Evolutionary conservation across 2,113 vertebrate genomes (phyloP).

Genomic region (Platichthys stellatus): DNA sequence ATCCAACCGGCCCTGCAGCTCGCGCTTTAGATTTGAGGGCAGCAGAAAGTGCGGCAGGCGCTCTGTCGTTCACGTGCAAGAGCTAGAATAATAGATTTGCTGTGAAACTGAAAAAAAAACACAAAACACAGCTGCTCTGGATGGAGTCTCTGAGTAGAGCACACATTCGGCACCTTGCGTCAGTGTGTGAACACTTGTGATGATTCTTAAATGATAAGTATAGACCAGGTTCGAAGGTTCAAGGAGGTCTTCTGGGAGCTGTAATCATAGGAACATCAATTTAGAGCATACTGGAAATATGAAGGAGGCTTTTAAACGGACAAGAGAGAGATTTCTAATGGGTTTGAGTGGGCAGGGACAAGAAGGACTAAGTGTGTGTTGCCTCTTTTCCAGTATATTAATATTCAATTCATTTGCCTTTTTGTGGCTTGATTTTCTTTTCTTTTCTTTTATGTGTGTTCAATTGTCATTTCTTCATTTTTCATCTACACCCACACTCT

Average conservation of each 20-base stretch:
- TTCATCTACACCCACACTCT: slow-evolving; percentile 11
- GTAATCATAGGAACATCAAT: slow-evolving; percentile 25
- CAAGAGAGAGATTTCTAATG: slow-evolving; percentile 16
- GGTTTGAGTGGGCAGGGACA: slow-evolving; percentile 20
- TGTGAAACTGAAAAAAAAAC: not conserved
- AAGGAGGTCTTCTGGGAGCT: slow-evolving; percentile 23
- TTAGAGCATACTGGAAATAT: slow-evolving; percentile 21
- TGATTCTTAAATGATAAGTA: slow-evolving; percentile 5
- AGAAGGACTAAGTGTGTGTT: not conserved
- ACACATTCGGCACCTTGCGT: not conserved
- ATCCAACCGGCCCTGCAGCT: not conserved
- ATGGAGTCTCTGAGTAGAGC: not conserved
- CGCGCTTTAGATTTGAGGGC: not conserved
- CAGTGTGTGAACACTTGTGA: not conserved
- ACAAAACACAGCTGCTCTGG: not conserved
- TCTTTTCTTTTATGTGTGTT: slow-evolving; percentile 6
- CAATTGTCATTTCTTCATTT: slow-evolving; percentile 26
- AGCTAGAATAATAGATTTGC: not conserved
- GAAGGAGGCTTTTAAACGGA: slow-evolving; percentile 3
- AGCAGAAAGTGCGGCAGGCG: too few species aligned
- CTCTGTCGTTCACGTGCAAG: too few species aligned
- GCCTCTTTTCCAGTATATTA: not conserved
- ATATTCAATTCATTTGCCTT: not conserved
- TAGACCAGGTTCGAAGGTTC: not conserved
- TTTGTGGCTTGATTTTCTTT: not conserved